Evolutionary conservation across 2,888 invertebrate genomes (phyloP), one percentile per base, ranked within the genome.

Genomic region (Ecliptopera silaceata): DNA sequence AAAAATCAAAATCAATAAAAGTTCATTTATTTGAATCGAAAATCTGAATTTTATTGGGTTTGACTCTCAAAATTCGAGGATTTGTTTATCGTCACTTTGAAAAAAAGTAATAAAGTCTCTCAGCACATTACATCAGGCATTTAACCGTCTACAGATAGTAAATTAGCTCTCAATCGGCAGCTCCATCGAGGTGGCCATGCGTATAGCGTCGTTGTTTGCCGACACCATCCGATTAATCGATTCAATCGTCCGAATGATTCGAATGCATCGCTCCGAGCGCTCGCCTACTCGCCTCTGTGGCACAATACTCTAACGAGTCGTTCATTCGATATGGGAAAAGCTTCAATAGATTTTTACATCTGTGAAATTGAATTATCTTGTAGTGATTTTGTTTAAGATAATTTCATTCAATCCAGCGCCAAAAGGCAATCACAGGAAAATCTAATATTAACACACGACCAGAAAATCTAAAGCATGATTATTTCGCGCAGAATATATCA

Each of bases 171-270:
- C 15, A 39, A 50, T 44, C 43, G 48, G 26, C 41, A 5, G 54
- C 50, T 44, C 52, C 51, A 17, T 34, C 29, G 63, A 71, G 71
- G 74, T 74, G 74, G 57, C 64, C 79, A 76, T 75, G 77, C 79
- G 75, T 75, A 67, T 59, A 42, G 51, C 66, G 69, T 57, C 70
- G 64, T 70, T 77, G 79, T 82, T 79, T 79, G 82, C 72, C 68
- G 74, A 78, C 77, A 74, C 72, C 69, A 73, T 66, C 74, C 75
- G 77, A 82, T 84, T 82, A 82, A 84, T 82, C 80, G 79, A 79
- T 79, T 75, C 78, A 78, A 84, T 83, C 80, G 79, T 66, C 71
- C 72, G 78, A 75, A 79, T 82, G 75, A 82, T 81, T 80, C 74
- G 77, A 72, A 76, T 80, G 75, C 74, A 75, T 72, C 72, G 69